Evolutionary conservation across 2,797 vertebrate genomes (phyloP).

Genomic region (Paedocypris micromegethes): DNA sequence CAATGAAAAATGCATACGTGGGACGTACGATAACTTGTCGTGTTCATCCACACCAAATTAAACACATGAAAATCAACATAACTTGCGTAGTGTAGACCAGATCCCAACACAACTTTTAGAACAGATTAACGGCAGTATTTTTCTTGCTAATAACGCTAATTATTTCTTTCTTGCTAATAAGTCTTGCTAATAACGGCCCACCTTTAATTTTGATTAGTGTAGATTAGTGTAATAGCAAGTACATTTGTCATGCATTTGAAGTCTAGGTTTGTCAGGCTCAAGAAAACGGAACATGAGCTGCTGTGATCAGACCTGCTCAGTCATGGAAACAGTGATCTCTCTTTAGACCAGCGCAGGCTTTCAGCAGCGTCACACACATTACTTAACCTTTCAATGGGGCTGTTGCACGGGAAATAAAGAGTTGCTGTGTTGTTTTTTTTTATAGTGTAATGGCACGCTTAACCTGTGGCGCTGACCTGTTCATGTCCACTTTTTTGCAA

Average conservation of each 20-base stretch:
- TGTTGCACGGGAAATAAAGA: slow-evolving; percentile 15
- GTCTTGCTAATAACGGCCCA: no score
- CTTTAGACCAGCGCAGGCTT: slow-evolving; percentile 25
- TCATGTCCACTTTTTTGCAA: neutral
- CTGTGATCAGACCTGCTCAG: slow-evolving; percentile 23
- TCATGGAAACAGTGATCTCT: slow-evolving; percentile 26
- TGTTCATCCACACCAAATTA: no score
- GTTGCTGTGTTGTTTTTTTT: neutral
- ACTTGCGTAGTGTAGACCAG: no score
- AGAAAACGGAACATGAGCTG: slow-evolving; percentile 1
- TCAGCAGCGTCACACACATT: slow-evolving; percentile 6
- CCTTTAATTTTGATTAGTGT: no score
- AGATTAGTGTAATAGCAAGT: no score
- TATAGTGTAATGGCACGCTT: neutral
- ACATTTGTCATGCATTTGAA: neutral
- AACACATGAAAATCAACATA: no score
- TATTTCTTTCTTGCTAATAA: no score
- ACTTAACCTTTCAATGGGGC: slow-evolving; percentile 16
- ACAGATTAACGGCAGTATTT: no score
- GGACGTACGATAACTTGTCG: no score
- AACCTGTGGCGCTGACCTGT: neutral
- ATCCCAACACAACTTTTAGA: no score
- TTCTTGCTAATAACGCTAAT: no score
- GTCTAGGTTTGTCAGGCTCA: slow-evolving; percentile 8
- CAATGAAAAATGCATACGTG: no score